A percentile compares a stretch with the other conserved stretches of the same genome.
Evolutionary conservation across 2,797 vertebrate species (phyloP).

Genomic region (Melanotaenia nigrans): DNA sequence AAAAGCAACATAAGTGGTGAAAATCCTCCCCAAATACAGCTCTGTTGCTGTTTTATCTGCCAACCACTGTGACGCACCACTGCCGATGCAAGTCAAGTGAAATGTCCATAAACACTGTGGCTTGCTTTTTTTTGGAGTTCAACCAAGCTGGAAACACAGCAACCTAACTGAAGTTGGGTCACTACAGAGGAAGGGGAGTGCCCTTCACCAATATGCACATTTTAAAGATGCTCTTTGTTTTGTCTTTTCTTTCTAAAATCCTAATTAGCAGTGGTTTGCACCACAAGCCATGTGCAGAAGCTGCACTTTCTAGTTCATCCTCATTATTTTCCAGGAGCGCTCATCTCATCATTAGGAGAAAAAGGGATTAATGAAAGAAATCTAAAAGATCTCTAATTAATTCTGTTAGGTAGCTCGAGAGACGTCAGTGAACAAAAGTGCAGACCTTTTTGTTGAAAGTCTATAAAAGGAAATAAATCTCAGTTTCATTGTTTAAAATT

Average conservation of each 20-base stretch:
- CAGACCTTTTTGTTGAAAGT: background rate
- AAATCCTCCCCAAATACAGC: background rate
- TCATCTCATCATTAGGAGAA: slow-evolving; percentile 22
- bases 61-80: background rate
- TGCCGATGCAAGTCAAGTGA: background rate
- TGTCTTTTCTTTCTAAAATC: background rate
- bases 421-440: background rate
- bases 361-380: slow-evolving; percentile 25
- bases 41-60: background rate
- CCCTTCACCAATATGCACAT: slow-evolving; percentile 2
- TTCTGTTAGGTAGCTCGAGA: slow-evolving; percentile 2
- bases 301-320: slow-evolving; percentile 18
- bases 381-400: slow-evolving; percentile 38
- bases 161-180: slow-evolving; percentile 7
- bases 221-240: slow-evolving; percentile 15
- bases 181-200: background rate
- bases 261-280: slow-evolving; percentile 22
- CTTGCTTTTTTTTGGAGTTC: background rate
- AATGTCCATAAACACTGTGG: slow-evolving; percentile 23
- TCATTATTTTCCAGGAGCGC: slow-evolving; percentile 30
- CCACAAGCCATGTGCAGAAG: background rate
- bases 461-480: background rate
- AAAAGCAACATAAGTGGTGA: background rate
- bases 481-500: slow-evolving; percentile 8
- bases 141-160: slow-evolving; percentile 18